Evolutionary conservation across 2,113 vertebrate genomes (phyloP).

Genomic region (Lichenostomus cassidix): DNA sequence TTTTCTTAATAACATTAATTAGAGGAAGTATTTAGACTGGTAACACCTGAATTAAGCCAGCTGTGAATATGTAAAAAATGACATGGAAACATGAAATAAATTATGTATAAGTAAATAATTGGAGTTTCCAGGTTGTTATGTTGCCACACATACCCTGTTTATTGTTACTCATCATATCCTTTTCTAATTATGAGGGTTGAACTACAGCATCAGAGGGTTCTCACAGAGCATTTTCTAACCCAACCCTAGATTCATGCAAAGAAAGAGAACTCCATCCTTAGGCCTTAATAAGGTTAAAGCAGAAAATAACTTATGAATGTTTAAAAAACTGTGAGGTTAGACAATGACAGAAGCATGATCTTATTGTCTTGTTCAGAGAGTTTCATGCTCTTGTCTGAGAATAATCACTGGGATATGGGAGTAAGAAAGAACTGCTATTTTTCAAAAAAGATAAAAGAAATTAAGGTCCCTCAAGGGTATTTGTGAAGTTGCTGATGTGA

Average conservation of each 20-base stretch:
- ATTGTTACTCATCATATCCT: neutral
- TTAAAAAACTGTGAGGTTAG: fast-evolving
- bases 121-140: neutral
- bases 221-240: neutral
- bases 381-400: neutral
- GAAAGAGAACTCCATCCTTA: neutral
- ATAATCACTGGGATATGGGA: neutral
- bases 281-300: neutral
- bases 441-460: neutral
- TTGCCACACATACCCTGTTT: neutral
- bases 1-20: neutral
- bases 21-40: neutral
- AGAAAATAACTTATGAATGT: neutral
- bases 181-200: neutral
- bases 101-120: neutral
- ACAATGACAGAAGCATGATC: neutral
- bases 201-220: neutral
- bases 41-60: neutral
- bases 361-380: neutral
- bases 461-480: neutral
- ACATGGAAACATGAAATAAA: neutral
- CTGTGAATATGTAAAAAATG: neutral
- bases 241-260: neutral
- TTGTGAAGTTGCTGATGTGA: neutral
- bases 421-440: neutral